Evolutionary conservation across 1,140 invertebrate genomes (phyloP).

Genomic region (Drosophila hydei): DNA sequence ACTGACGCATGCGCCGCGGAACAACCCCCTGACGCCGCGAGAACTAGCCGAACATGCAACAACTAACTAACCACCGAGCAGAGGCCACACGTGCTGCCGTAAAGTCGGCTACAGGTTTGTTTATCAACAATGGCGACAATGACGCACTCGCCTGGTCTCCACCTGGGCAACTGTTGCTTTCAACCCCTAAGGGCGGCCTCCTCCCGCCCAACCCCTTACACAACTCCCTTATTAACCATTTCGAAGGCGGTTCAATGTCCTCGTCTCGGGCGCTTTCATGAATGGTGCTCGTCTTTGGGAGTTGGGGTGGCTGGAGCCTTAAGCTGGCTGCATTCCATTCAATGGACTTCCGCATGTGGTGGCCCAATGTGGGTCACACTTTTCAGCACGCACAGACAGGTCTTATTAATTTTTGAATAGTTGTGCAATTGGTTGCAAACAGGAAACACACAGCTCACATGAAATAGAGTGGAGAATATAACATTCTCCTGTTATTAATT

Average conservation of each 20-base stretch:
- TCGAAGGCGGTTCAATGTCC: constrained; percentile 69
- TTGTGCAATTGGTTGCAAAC: background rate
- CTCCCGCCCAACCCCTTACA: constrained; percentile 7
- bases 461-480: background rate
- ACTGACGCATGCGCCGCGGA: constrained; percentile 45
- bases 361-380: constrained; percentile 61
- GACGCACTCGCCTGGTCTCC: constrained; percentile 39
- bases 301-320: constrained; percentile 2
- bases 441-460: background rate
- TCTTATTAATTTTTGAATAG: constrained; percentile 51
- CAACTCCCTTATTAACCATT: constrained; percentile 68
- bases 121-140: constrained; percentile 69
- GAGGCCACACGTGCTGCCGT: constrained; percentile 58
- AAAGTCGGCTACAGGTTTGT: constrained; percentile 72
- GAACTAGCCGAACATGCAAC: background rate
- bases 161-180: constrained; percentile 55
- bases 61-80: constrained; percentile 4
- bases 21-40: constrained; percentile 6
- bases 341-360: constrained; percentile 61
- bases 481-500: too few relatives aligned
- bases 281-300: constrained; percentile 43
- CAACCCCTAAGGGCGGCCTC: constrained; percentile 23
- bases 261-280: constrained; percentile 64
- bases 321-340: constrained; percentile 51
- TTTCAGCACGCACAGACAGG: background rate